A percentile compares a stretch with the other conserved stretches of the same genome.
Conservation (phyloP, 2,113 vertebrate species). For the Catagonus wagneri region DNA sequence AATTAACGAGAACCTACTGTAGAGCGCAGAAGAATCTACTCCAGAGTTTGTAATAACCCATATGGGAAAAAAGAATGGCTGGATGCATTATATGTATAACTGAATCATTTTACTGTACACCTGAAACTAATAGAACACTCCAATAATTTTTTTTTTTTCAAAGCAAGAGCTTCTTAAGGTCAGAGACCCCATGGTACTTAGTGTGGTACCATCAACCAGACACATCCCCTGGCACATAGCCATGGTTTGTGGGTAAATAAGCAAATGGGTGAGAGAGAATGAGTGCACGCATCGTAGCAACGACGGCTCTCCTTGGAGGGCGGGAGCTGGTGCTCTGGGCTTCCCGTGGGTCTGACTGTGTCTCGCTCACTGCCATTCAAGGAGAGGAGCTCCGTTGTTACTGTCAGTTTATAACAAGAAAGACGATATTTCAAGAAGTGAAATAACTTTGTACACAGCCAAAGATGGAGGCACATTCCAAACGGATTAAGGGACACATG, state of each 20-base stretch:
- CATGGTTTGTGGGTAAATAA: not conserved
- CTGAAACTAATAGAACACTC: too few relatives aligned
- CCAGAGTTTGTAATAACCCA: too few relatives aligned
- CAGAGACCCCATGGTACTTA: rapidly evolving
- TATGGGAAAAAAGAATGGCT: too few relatives aligned
- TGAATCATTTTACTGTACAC: too few relatives aligned
- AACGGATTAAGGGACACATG: rapidly evolving
- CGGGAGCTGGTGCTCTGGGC: rapidly evolving
- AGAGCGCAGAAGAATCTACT: too few relatives aligned
- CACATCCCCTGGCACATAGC: rapidly evolving
- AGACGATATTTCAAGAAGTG: not conserved
- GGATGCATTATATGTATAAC: too few relatives aligned
- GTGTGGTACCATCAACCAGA: rapidly evolving
- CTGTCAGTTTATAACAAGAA: rapidly evolving
- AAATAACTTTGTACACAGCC: too few relatives aligned
- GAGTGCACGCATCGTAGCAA: rapidly evolving
- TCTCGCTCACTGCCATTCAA: rapidly evolving
- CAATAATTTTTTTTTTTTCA: too few relatives aligned
- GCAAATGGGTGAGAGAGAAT: too few relatives aligned
- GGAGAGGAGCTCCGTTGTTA: rapidly evolving
- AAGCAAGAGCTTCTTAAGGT: not conserved
- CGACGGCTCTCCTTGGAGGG: rapidly evolving
- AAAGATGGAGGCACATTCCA: not conserved
- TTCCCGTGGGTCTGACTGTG: rapidly evolving
- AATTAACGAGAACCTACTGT: too few relatives aligned